Percentiles rank a stretch among this genome's conserved stretches.
phyloP scores from a whole-genome alignment of 1,140 invertebrate species.

The Stegodyphus mimosarum region DNA sequence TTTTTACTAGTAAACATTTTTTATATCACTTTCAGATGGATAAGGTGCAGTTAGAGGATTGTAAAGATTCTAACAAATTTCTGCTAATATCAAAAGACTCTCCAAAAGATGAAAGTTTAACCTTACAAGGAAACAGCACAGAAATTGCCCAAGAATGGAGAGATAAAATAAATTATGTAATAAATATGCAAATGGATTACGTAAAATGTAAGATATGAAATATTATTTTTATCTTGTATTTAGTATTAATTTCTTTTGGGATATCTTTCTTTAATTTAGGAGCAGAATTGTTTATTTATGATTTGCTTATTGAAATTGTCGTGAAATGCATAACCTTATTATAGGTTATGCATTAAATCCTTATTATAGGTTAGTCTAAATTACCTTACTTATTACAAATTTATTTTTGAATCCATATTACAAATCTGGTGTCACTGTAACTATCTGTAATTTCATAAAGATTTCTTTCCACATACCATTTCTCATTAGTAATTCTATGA shows the following conservation, averaged over 20 bases:
- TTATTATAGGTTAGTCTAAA: neutral
- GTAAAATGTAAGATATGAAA: slow-evolving; percentile 64
- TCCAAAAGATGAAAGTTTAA: slow-evolving; percentile 79
- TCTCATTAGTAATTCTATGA: no score
- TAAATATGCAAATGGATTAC: slow-evolving; percentile 92
- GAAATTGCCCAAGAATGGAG: slow-evolving; percentile 84
- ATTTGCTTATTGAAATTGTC: neutral
- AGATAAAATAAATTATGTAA: slow-evolving; percentile 81
- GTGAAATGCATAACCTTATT: neutral
- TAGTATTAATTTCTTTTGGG: neutral
- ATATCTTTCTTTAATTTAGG: neutral
- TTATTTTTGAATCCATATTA: no score
- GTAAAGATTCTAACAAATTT: slow-evolving; percentile 78
- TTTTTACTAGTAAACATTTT: neutral
- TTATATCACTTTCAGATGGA: slow-evolving; percentile 78
- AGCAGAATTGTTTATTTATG: neutral
- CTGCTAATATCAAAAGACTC: slow-evolving; percentile 85
- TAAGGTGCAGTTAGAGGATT: slow-evolving; percentile 85
- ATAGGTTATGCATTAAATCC: neutral
- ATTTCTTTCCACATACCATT: no score
- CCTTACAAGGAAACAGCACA: slow-evolving; percentile 77
- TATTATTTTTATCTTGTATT: neutral
- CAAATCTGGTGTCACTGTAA: no score
- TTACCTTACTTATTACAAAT: no score
- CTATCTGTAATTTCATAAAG: no score